Conservation (phyloP, 2,888 invertebrate genomes). For the Orchesellides sinensis region DNA sequence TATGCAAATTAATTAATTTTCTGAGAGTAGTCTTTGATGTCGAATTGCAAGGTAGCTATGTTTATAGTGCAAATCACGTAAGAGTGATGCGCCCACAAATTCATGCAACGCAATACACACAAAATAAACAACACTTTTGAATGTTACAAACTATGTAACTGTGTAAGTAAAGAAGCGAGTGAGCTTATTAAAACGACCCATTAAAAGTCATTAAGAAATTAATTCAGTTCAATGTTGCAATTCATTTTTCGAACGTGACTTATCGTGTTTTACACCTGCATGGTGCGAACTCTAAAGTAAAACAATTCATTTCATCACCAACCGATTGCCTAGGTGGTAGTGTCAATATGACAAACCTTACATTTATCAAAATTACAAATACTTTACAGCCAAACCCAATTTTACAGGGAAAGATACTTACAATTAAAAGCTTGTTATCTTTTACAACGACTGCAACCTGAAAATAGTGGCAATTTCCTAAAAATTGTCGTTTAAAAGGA, state of each 20-base stretch:
- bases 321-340: neutral
- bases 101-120: neutral
- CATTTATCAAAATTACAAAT: constrained; percentile 38
- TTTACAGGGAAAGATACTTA: too few relatives aligned
- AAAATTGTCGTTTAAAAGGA: constrained; percentile 15
- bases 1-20: constrained; percentile 55
- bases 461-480: neutral
- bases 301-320: constrained; percentile 34
- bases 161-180: constrained; percentile 28
- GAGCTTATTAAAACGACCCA: constrained; percentile 35
- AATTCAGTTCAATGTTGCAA: constrained; percentile 52
- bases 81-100: constrained; percentile 40
- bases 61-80: constrained; percentile 35
- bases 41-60: neutral
- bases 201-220: constrained; percentile 55
- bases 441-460: too few relatives aligned
- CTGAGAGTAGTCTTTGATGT: constrained; percentile 15
- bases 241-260: too few relatives aligned
- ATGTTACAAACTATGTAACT: neutral
- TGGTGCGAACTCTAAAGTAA: constrained; percentile 37
- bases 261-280: neutral
- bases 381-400: constrained; percentile 2
- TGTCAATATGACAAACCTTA: constrained; percentile 27
- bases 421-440: too few relatives aligned
- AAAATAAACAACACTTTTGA: constrained; percentile 1